These are phyloP conservation scores for Morus bassanus DNA, from an alignment of 2,797 vertebrate species.

Conservation along the genomic window DNA sequence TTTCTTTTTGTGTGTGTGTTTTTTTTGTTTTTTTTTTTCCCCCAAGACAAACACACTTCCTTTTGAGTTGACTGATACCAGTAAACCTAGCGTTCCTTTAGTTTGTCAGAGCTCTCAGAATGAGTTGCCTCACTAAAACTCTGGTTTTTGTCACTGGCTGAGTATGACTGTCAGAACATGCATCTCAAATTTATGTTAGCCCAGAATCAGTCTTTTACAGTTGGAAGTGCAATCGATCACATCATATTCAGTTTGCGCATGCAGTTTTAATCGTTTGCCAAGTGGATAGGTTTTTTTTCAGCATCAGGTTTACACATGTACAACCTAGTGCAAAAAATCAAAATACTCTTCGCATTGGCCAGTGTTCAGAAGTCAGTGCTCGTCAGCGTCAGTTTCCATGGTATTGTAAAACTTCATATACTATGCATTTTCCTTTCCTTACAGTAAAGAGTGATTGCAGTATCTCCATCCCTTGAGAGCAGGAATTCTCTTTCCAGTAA, in stretches of 20 bases:
- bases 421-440: neutral
- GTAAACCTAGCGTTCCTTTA: neutral
- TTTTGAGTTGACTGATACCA: neutral
- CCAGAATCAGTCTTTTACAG: neutral
- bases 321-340: neutral
- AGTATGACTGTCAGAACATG: neutral
- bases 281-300: neutral
- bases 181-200: neutral
- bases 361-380: neutral
- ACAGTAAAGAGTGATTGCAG: neutral
- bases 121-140: neutral
- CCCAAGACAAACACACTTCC: neutral
- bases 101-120: neutral
- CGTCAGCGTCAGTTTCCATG: neutral
- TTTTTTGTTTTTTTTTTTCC: neutral
- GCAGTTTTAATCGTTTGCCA: neutral
- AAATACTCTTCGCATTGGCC: neutral
- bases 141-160: neutral
- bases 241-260: neutral
- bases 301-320: neutral
- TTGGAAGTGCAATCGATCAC: neutral
- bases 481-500: neutral
- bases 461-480: neutral
- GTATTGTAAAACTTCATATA: neutral
- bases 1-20: neutral